phyloP scores from a whole-genome alignment of 2,888 invertebrate species.

The Andrena bicolor region DNA sequence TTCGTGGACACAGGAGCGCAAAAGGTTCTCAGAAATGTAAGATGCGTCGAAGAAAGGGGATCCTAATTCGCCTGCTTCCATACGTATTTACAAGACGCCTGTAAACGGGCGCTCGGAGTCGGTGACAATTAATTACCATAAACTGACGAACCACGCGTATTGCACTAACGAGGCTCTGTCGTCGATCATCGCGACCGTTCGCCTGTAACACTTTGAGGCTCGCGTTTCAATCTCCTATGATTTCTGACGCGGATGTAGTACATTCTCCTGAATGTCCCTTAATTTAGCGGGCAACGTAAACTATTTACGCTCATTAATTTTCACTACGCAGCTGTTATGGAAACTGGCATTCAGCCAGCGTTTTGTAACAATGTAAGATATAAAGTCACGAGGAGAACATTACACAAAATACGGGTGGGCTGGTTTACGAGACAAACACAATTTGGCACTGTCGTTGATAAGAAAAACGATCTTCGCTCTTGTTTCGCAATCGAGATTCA shows the following conservation, averaged over 20 bases:
- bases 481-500: too few species aligned
- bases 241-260: background rate
- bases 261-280: background rate
- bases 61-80: constrained; percentile 38
- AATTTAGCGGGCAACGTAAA: background rate
- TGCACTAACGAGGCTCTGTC: constrained; percentile 70
- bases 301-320: too few species aligned
- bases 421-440: too few species aligned
- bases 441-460: too few species aligned
- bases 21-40: constrained; percentile 14
- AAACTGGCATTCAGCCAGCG: too few species aligned
- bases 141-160: constrained; percentile 64
- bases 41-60: constrained; percentile 33
- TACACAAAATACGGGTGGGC: too few species aligned
- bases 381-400: too few species aligned
- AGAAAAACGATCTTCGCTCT: too few species aligned
- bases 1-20: background rate
- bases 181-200: constrained; percentile 64
- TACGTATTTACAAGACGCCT: constrained; percentile 69
- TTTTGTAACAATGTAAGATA: too few species aligned
- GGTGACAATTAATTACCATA: constrained; percentile 55
- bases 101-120: constrained; percentile 48
- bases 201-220: constrained; percentile 15
- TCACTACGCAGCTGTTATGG: too few species aligned
- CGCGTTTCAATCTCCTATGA: constrained; percentile 8